These are phyloP conservation scores for Liodrosophila aerea DNA, from an alignment of 2,888 invertebrate genomes.

Conservation along the genomic window DNA sequence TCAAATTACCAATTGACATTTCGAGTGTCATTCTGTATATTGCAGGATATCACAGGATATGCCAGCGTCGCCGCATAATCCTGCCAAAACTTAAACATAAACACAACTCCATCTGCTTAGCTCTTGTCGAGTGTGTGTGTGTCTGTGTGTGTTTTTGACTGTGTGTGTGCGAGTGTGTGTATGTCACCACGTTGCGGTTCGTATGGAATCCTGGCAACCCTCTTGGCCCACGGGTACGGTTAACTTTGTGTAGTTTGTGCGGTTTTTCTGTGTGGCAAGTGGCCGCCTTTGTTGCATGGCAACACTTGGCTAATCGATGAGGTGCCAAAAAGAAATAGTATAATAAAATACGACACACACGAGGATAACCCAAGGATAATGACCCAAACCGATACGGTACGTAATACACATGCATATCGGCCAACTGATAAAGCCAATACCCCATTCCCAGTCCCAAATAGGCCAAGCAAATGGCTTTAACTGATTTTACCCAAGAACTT, in stretches of 20 bases:
- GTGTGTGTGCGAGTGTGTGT: slow-evolving; percentile 11
- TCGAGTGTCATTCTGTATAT: background rate
- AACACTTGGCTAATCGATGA: slow-evolving; percentile 80
- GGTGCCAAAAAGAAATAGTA: slow-evolving; percentile 60
- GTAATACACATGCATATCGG: slow-evolving; percentile 20
- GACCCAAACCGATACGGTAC: slow-evolving; percentile 58
- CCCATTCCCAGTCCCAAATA: no score
- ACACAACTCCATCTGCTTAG: slow-evolving; percentile 17
- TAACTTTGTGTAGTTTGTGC: slow-evolving; percentile 39
- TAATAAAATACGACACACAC: slow-evolving; percentile 22
- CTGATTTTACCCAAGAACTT: slow-evolving; percentile 47
- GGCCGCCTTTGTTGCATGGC: slow-evolving; percentile 72
- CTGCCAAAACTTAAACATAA: slow-evolving; percentile 39
- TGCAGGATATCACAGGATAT: slow-evolving; percentile 36
- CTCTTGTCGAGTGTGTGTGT: slow-evolving; percentile 39
- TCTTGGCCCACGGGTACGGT: background rate
- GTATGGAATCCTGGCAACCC: slow-evolving; percentile 12
- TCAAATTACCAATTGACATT: slow-evolving; percentile 8
- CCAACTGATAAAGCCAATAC: slow-evolving; percentile 39
- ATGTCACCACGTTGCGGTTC: slow-evolving; percentile 55
- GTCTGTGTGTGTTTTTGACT: slow-evolving; percentile 9
- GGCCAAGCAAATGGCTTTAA: slow-evolving; percentile 45
- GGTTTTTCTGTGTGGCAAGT: slow-evolving; percentile 64
- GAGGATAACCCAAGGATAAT: slow-evolving; percentile 78
- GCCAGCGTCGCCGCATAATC: slow-evolving; percentile 44